Conservation (phyloP, 2,888 invertebrate genomes). For the Cephalotes varians region DNA sequence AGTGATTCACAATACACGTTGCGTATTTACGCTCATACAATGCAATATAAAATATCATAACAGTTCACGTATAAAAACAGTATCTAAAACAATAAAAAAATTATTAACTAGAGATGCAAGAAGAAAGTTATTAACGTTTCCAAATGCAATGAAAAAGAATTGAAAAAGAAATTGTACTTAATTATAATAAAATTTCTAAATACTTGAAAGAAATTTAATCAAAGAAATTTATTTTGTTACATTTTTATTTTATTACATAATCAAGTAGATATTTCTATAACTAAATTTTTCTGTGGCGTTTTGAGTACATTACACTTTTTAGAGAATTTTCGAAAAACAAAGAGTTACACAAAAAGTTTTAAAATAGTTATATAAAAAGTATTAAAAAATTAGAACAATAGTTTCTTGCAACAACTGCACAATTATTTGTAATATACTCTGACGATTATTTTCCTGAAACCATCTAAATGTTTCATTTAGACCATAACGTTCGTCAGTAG, state of each 20-base stretch:
- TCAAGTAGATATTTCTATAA: neutral
- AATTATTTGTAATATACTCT: neutral
- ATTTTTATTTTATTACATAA: neutral
- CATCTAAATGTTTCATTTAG: slow-evolving; percentile 16
- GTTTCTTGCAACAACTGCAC: neutral
- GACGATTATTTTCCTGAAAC: neutral
- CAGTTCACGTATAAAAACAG: neutral
- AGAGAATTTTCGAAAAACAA: neutral
- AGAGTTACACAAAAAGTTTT: neutral
- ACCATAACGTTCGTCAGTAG: slow-evolving; percentile 4
- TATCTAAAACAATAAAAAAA: neutral
- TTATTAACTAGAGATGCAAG: neutral
- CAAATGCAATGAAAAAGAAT: too few species aligned
- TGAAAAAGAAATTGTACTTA: neutral
- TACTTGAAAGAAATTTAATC: neutral
- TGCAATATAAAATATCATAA: neutral
- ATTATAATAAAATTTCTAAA: neutral
- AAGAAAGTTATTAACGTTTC: neutral
- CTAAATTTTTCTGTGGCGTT: neutral
- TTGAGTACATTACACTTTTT: neutral
- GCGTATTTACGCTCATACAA: neutral
- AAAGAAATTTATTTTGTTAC: neutral
- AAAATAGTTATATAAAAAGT: neutral
- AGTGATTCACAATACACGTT: neutral
- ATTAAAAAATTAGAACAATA: neutral